Evolutionary conservation across 2,797 vertebrate species (phyloP).

Genomic region (Onychomys leucogaster): DNA sequence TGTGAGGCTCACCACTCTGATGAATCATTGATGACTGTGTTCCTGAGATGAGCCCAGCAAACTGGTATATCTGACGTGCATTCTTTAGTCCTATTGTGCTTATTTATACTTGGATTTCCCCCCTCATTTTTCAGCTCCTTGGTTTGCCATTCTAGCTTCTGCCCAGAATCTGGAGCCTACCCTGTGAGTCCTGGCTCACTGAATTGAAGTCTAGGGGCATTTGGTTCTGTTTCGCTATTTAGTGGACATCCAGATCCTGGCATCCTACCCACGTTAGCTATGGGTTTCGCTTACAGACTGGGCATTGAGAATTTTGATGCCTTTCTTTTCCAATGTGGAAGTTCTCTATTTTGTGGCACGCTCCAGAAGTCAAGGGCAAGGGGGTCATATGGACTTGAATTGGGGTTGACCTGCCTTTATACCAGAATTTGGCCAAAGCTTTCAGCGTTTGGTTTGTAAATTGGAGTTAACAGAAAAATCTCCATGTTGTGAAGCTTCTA

Average conservation of each 20-base stretch:
- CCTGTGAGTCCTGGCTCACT: background rate
- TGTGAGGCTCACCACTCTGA: background rate
- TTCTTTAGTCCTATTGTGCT: background rate
- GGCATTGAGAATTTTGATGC: background rate
- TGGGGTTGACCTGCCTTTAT: background rate
- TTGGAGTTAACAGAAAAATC: slow-evolving; percentile 26
- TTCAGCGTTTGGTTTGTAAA: slow-evolving; percentile 10
- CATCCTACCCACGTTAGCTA: background rate
- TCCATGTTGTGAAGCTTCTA: slow-evolving; percentile 2
- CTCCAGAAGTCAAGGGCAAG: background rate
- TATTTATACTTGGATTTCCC: background rate
- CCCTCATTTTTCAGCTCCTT: background rate
- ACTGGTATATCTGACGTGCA: background rate
- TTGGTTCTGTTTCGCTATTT: background rate
- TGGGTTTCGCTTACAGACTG: background rate
- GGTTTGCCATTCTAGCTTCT: background rate
- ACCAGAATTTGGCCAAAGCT: background rate
- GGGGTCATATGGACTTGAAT: background rate
- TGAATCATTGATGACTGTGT: background rate
- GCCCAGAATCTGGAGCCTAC: background rate
- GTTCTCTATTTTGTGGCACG: background rate
- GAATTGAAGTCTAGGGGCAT: background rate
- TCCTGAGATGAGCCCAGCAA: background rate
- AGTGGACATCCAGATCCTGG: background rate
- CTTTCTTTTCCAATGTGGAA: background rate